These are phyloP conservation scores for Crax fasciolata DNA, from an alignment of 2,797 vertebrate species.

Conservation along the genomic window DNA sequence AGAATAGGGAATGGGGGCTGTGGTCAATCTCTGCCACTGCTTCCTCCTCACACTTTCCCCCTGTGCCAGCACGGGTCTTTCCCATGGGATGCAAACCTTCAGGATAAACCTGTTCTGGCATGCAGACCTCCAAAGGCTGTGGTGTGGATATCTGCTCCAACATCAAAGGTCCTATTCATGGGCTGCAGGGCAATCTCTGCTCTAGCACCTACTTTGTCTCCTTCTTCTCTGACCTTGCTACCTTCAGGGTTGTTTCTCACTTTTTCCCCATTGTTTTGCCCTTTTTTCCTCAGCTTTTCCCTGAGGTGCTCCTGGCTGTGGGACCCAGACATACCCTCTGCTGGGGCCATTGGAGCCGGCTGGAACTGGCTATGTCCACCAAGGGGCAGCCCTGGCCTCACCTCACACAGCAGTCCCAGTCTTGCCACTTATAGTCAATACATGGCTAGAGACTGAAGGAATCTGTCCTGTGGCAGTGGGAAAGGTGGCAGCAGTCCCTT, in stretches of 20 bases:
- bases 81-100: not conserved
- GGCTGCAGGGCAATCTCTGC: not conserved
- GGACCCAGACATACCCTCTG: not conserved
- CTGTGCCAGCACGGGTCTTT: not conserved
- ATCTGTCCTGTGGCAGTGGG: too few species aligned
- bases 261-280: not conserved
- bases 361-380: not conserved
- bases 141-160: not conserved
- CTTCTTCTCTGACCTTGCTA: not conserved
- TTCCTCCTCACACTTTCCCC: not conserved
- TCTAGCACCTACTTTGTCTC: fast-evolving
- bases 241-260: not conserved
- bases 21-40: not conserved
- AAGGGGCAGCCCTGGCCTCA: not conserved
- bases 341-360: fast-evolving
- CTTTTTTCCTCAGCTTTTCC: not conserved
- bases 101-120: not conserved
- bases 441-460: not conserved
- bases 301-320: not conserved
- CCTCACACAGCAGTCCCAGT: not conserved
- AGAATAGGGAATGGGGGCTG: not conserved
- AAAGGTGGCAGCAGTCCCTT: not conserved
- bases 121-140: not conserved
- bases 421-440: not conserved
- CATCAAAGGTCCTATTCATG: not conserved